Conservation (phyloP, 2,113 vertebrate species). For the Takifugu bimaculatus region DNA sequence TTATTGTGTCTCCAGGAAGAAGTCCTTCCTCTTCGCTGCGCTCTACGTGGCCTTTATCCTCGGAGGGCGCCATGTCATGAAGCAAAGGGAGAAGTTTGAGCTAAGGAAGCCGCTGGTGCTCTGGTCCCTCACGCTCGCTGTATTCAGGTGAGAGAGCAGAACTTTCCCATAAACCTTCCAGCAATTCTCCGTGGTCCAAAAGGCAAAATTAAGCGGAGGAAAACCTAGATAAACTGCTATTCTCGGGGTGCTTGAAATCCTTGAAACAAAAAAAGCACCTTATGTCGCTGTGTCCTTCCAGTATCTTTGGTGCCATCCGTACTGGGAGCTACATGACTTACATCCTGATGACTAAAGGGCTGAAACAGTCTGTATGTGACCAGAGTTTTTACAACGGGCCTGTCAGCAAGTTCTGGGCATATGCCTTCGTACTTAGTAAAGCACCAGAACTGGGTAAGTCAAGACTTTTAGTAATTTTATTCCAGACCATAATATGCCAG, state of each 20-base stretch:
- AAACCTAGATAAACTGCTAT: neutral
- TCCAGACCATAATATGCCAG: neutral
- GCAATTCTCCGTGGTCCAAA: neutral
- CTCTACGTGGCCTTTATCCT: slow-evolving; percentile 96
- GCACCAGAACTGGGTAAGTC: slow-evolving; percentile 96
- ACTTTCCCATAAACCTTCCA: neutral
- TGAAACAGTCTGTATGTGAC: slow-evolving; percentile 97
- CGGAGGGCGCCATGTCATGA: slow-evolving; percentile 95
- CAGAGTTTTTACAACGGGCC: slow-evolving; percentile 99
- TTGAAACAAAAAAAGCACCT: neutral
- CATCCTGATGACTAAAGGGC: slow-evolving; percentile 97
- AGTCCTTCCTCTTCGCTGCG: slow-evolving; percentile 95
- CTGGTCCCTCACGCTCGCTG: slow-evolving; percentile 96
- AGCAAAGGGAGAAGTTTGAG: slow-evolving; percentile 97
- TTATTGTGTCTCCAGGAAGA: slow-evolving; percentile 84
- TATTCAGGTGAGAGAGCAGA: slow-evolving; percentile 83
- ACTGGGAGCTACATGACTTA: slow-evolving; percentile 96
- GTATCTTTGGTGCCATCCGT: slow-evolving; percentile 98
- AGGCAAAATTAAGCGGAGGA: neutral
- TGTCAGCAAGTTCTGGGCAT: slow-evolving; percentile 99
- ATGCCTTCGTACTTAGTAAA: slow-evolving; percentile 98
- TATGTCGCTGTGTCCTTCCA: slow-evolving; percentile 53
- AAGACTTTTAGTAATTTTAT: slow-evolving; percentile 1
- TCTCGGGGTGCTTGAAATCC: neutral
- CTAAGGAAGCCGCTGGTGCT: slow-evolving; percentile 94